Evolutionary conservation across 2,797 vertebrate species (phyloP), one percentile per base, ranked within the genome.

Genomic region (Bradypodion pumilum): DNA sequence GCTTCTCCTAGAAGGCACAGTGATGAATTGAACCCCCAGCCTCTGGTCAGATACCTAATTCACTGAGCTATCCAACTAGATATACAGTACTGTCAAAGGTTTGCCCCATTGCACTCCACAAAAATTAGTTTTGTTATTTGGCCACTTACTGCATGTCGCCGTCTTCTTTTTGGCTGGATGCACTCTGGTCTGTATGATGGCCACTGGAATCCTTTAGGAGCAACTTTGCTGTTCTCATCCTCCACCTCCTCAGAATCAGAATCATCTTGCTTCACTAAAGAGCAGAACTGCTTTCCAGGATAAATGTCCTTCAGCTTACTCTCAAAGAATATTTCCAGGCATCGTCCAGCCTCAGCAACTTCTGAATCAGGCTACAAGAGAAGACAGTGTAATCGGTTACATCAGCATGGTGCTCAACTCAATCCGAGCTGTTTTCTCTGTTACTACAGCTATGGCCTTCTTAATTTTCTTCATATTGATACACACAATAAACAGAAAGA

Each of bases 301-400:
- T 98, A 99, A 87, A 98, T 95, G 32, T 98, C 97, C 87, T 95
- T 97, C 87, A 99, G 92, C 92, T 97, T 97, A 82, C 96, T 95
- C 82, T 96, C 95, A 94, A 99, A 99, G 92, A 98, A 98, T 0
- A 94, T 85, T 90, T 98, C 97, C 29, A 99, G 96, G 94, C 97
- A 98, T 81, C 94, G 95, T 27, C 99, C 99, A 7, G 99, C 99
- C 90, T 98, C 98, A 32, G 98, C 99, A 78, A 99, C 98, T 94
- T 99, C 99, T 0, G 99, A 99, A 93, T 99, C 98, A 0, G 98
- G 97, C 98, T 99, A 93, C 10, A 72, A 87, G 40, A 77, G 63
- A 80, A 89, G 1, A 62, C 84, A 46, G 19, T 63, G 90, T 13
- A 62, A 37, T 69, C 66, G 49, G 32, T 72, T 79, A n/a, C 3